These are phyloP conservation scores for Megaustenia siamemsis DNA, from an alignment of 2,888 invertebrate species.

Conservation along the genomic window DNA sequence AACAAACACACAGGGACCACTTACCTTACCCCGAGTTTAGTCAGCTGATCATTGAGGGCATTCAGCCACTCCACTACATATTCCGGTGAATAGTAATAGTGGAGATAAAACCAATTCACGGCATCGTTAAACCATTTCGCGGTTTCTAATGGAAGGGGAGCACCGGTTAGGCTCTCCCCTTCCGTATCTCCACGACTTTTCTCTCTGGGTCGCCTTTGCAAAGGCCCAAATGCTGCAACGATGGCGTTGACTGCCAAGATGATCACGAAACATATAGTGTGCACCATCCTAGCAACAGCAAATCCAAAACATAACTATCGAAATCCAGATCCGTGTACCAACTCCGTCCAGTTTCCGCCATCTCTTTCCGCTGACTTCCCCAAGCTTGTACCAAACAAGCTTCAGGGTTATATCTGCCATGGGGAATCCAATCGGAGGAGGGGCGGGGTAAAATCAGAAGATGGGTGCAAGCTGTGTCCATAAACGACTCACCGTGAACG, in stretches of 20 bases:
- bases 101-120: conserved; percentile 77
- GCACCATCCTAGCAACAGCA: conserved; percentile 77
- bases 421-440: conserved; percentile 69
- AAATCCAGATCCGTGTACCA: conserved; percentile 75
- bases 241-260: conserved; percentile 74
- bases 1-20: neutral
- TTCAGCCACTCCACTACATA: conserved; percentile 80
- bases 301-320: conserved; percentile 77
- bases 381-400: conserved; percentile 78
- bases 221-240: conserved; percentile 74
- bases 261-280: conserved; percentile 71
- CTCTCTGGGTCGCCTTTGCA: conserved; percentile 68
- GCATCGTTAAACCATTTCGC: conserved; percentile 78
- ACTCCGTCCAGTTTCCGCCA: conserved; percentile 74
- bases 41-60: conserved; percentile 80
- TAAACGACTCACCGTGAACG: conserved; percentile 62
- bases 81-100: conserved; percentile 74
- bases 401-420: conserved; percentile 79
- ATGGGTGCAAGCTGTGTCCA: conserved; percentile 62
- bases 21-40: conserved; percentile 77
- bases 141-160: conserved; percentile 66
- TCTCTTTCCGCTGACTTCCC: conserved; percentile 77
- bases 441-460: conserved; percentile 68
- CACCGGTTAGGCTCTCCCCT: conserved; percentile 55
- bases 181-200: conserved; percentile 60